These are phyloP conservation scores for Chroicocephalus ridibundus DNA, from an alignment of 2,113 vertebrate genomes.

Conservation along the genomic window DNA sequence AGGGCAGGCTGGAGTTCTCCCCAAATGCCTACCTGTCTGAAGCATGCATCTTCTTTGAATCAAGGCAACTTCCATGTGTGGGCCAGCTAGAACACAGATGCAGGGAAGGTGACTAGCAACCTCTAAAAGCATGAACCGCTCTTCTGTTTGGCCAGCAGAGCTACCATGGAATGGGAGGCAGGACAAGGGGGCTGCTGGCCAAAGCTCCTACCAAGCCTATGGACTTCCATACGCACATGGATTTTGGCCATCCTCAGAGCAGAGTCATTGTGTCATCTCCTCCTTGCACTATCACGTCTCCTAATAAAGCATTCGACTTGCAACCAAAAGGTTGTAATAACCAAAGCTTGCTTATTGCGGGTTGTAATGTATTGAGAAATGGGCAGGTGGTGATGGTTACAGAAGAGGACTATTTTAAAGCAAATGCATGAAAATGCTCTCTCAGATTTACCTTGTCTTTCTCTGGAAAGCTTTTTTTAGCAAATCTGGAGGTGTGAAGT, in stretches of 20 bases:
- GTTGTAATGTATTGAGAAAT: neutral
- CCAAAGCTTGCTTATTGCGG: neutral
- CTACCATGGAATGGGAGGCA: neutral
- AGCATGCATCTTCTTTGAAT: neutral
- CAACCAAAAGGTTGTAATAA: neutral
- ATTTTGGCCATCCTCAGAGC: neutral
- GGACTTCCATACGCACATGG: neutral
- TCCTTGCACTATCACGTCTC: neutral
- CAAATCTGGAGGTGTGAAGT: neutral
- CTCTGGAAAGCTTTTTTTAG: neutral
- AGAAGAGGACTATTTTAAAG: neutral
- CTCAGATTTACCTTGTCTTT: neutral
- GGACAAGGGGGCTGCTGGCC: neutral
- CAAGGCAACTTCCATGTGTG: neutral
- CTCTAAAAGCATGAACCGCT: neutral
- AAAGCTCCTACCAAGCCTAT: neutral
- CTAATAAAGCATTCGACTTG: neutral
- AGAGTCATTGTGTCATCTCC: neutral
- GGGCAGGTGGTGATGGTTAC: neutral
- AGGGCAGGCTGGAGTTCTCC: neutral
- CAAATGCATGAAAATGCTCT: neutral
- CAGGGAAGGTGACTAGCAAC: neutral
- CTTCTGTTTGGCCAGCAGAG: neutral
- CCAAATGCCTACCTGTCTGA: neutral
- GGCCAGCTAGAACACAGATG: neutral